These are phyloP conservation scores for Sesia bembeciformis DNA, from an alignment of 2,888 invertebrate species.

Conservation along the genomic window DNA sequence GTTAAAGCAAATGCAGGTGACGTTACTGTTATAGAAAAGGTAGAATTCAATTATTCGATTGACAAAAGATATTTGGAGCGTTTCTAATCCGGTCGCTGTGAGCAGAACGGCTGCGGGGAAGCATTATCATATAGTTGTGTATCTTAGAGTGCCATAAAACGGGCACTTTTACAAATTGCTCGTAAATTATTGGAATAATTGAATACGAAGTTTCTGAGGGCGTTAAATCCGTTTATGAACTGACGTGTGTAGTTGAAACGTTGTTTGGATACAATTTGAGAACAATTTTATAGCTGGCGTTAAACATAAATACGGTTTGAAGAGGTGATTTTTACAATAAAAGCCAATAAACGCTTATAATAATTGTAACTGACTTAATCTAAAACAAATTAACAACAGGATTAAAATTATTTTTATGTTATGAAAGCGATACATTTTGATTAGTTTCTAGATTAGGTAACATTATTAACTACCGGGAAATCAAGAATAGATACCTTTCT, in stretches of 20 bases:
- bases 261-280: neutral
- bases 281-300: neutral
- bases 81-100: slow-evolving; percentile 43
- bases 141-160: slow-evolving; percentile 30
- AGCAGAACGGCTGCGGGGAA: slow-evolving; percentile 18
- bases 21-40: slow-evolving; percentile 51
- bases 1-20: slow-evolving; percentile 55
- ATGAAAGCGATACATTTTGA: too few species aligned
- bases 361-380: too few species aligned
- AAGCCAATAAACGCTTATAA: too few species aligned
- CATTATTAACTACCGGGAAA: too few species aligned
- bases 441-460: too few species aligned
- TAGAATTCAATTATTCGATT: slow-evolving; percentile 65
- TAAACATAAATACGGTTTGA: neutral
- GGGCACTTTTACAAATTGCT: slow-evolving; percentile 59
- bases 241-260: neutral
- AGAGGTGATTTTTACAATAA: neutral
- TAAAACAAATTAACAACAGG: too few species aligned
- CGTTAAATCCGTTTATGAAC: neutral
- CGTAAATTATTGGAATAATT: slow-evolving; percentile 33
- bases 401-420: too few species aligned
- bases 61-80: slow-evolving; percentile 48
- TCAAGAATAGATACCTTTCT: too few species aligned
- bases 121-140: neutral
- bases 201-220: neutral